Conservation (phyloP, 2,113 vertebrate species). For the Apistogramma diplotaenia region DNA sequence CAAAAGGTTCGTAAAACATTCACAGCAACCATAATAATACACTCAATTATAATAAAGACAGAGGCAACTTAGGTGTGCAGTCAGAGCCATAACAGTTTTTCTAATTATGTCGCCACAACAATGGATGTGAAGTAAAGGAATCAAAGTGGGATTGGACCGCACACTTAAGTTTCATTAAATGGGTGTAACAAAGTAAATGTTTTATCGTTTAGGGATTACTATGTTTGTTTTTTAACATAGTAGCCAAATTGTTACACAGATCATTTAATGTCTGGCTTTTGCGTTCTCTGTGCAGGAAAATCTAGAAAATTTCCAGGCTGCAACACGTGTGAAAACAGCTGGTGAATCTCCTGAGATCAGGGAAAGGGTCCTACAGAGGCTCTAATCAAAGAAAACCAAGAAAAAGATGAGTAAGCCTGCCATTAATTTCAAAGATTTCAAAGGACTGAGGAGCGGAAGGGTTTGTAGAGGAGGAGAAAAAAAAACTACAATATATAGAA, state of each 20-base stretch:
- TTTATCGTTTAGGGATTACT: background rate
- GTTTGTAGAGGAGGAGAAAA: background rate
- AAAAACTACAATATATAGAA: conserved; percentile 6
- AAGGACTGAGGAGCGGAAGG: background rate
- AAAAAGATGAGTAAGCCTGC: background rate
- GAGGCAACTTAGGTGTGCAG: background rate
- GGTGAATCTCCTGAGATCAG: background rate
- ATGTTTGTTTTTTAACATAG: too few relatives aligned
- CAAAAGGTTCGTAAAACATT: background rate
- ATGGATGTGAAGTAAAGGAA: background rate
- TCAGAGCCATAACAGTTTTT: background rate
- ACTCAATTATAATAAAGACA: background rate
- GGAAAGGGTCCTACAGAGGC: background rate
- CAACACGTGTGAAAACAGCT: background rate
- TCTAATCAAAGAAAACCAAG: background rate
- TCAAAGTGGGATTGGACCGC: too few relatives aligned
- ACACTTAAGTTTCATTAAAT: background rate
- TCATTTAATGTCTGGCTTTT: background rate
- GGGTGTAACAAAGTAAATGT: background rate
- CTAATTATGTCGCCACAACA: background rate
- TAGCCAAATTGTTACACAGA: too few relatives aligned
- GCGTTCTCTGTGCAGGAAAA: background rate
- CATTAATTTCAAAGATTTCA: background rate
- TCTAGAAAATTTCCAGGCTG: background rate
- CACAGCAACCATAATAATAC: background rate